A percentile compares a stretch with the other conserved stretches of the same genome.
Conservation (phyloP, 30 jellyfish, hydroid and myxozoan genomes). For the Aurelia sp. region DNA sequence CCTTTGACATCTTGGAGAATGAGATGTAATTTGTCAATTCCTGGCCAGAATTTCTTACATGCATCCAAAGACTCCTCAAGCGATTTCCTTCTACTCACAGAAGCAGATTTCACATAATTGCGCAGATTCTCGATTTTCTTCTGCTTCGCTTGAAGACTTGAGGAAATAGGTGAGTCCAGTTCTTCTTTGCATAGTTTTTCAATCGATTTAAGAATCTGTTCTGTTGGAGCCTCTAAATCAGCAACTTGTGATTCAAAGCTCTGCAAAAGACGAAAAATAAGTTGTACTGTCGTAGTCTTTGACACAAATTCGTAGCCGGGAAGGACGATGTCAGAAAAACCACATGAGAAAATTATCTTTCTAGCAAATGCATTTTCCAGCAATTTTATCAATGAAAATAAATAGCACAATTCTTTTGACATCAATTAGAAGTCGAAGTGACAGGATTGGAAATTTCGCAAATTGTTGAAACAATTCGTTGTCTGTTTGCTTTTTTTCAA, state of each 20-base stretch:
- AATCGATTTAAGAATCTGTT: conserved; percentile 40
- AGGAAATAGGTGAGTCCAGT: conserved; percentile 79
- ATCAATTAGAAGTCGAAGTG: too few relatives aligned
- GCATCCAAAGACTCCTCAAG: conserved; percentile 87
- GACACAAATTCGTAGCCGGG: too few relatives aligned
- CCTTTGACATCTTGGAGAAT: conserved; percentile 78
- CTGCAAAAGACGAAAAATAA: conserved; percentile 5
- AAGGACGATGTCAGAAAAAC: too few relatives aligned
- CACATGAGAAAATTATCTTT: too few relatives aligned
- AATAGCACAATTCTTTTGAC: too few relatives aligned
- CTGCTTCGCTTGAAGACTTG: conserved; percentile 70
- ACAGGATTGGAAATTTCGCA: too few relatives aligned
- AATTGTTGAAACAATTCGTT: too few relatives aligned
- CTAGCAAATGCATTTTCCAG: too few relatives aligned
- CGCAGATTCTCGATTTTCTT: conserved; percentile 64
- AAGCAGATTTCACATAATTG: conserved; percentile 51
- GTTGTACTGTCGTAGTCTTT: background rate
- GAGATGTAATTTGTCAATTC: conserved; percentile 76
- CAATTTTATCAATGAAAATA: too few relatives aligned
- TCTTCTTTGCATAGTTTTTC: conserved; percentile 73
- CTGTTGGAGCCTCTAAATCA: conserved; percentile 54
- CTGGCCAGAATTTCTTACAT: conserved; percentile 95
- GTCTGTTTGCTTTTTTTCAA: too few relatives aligned
- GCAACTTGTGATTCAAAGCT: conserved; percentile 68
- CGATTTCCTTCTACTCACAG: conserved; percentile 75